Evolutionary conservation across 2,113 vertebrate species (phyloP), one percentile per base, ranked within the genome.

Genomic region (Procavia capensis): DNA sequence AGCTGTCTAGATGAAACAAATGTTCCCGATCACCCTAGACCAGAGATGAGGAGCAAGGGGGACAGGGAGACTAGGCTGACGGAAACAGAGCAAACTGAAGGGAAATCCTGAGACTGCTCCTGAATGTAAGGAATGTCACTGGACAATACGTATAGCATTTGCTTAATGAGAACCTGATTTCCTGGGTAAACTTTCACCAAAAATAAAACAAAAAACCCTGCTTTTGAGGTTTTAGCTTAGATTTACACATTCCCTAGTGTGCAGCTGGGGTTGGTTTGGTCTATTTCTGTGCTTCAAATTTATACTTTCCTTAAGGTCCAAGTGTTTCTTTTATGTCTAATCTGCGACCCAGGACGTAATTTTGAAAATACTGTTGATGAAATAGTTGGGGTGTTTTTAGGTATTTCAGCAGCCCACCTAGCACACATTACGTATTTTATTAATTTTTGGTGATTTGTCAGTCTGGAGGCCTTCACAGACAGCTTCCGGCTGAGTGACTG

Each of bases 351-450:
- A 41, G 66, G 47, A 59, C 70, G 64, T 36, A 31, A 9, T 75
- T 61, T 88, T 79, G 85, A 66, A 94, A 86, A 88, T 79, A 43
- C 41, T 59, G 17, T 91, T 85, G 36, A 61, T 79, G 75, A 83
- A 54, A 50, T 1, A 54, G 85, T n/a, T 47, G n/a, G 41, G 41
- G 5, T 34, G 81, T 22, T 76, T 57, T 85, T 24, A 5, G 61
- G 17, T 34, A 16, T n/a, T 54, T 66, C 25, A 16, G 74, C 39
- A 9, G n/a, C 22, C 34, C 3, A 0, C 7, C 11, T 16, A 70
- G 59, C 41, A 8, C 66, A 31, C 4, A n/a, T 68, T 36, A 57
- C 81, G 64, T 84, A 27, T 24, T 25, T 88, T 39, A 27, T 50
- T 22, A 27, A 92, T 39, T 92, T 64, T 72, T 86, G 88, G 87